These are phyloP conservation scores for Gallinago solitaria DNA, from an alignment of 2,797 vertebrate genomes.

Conservation along the genomic window DNA sequence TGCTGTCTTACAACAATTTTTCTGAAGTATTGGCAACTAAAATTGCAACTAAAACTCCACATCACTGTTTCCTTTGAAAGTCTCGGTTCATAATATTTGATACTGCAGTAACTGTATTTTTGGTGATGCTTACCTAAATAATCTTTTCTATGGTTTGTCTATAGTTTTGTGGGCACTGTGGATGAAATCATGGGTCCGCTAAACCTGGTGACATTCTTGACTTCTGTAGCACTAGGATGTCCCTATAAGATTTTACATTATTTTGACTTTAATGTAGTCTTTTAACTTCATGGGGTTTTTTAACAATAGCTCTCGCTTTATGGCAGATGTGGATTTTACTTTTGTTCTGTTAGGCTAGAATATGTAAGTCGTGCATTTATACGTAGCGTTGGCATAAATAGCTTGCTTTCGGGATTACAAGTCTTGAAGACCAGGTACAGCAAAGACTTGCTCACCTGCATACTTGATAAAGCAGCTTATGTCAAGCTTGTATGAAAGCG, in stretches of 20 bases:
- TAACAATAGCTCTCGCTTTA: not conserved
- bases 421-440: not conserved
- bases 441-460: not conserved
- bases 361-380: not conserved
- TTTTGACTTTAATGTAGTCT: not conserved
- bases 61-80: not conserved
- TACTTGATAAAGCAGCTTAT: not conserved
- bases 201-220: not conserved
- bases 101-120: not conserved
- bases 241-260: not conserved
- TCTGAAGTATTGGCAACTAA: not conserved
- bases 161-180: not conserved
- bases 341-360: not conserved
- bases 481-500: not conserved
- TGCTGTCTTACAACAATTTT: not conserved
- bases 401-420: not conserved
- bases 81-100: not conserved
- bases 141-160: not conserved
- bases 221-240: not conserved
- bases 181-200: not conserved
- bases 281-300: not conserved
- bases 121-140: not conserved
- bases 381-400: not conserved
- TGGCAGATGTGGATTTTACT: not conserved
- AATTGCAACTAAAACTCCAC: not conserved